Percentiles rank a stretch among this genome's conserved stretches.
phyloP scores from a whole-genome alignment of 2,888 invertebrate genomes.

The Drosophila anceps region DNA sequence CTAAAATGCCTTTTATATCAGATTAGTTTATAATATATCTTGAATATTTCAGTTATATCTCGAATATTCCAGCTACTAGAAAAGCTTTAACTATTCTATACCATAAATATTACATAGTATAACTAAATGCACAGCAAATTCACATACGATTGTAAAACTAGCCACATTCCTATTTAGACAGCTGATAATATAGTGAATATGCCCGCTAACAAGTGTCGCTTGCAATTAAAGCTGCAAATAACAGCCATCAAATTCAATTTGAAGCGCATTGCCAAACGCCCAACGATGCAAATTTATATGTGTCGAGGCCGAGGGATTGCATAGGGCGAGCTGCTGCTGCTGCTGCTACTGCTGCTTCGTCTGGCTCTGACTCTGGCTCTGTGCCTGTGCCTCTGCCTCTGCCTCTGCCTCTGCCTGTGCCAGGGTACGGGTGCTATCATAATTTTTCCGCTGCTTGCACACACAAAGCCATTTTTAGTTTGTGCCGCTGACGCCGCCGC shows the following conservation, averaged over 20 bases:
- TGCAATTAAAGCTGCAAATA: slow-evolving; percentile 67
- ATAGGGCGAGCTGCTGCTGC: slow-evolving; percentile 16
- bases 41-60: too few relatives aligned
- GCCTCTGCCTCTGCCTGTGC: slow-evolving; percentile 20
- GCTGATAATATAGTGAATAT: slow-evolving; percentile 20
- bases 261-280: slow-evolving; percentile 25
- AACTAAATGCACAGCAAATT: too few relatives aligned
- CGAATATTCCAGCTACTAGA: too few relatives aligned
- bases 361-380: slow-evolving; percentile 1
- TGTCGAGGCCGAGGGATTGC: slow-evolving; percentile 54
- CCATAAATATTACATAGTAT: too few relatives aligned
- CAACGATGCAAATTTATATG: slow-evolving; percentile 58
- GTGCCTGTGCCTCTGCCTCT: background rate
- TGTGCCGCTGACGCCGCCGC: slow-evolving; percentile 52
- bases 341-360: slow-evolving; percentile 18
- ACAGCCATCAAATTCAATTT: slow-evolving; percentile 67
- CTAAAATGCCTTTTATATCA: too few relatives aligned
- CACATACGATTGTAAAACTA: background rate
- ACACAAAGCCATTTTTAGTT: slow-evolving; percentile 71
- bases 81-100: too few relatives aligned
- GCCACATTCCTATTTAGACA: background rate
- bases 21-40: too few relatives aligned
- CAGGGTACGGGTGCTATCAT: slow-evolving; percentile 60
- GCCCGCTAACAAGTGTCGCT: slow-evolving; percentile 25
- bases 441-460: slow-evolving; percentile 73